Percentiles rank a stretch among this genome's conserved stretches.
Conservation (phyloP, 1,140 invertebrate genomes). For the Oreohelix idahoensis region DNA sequence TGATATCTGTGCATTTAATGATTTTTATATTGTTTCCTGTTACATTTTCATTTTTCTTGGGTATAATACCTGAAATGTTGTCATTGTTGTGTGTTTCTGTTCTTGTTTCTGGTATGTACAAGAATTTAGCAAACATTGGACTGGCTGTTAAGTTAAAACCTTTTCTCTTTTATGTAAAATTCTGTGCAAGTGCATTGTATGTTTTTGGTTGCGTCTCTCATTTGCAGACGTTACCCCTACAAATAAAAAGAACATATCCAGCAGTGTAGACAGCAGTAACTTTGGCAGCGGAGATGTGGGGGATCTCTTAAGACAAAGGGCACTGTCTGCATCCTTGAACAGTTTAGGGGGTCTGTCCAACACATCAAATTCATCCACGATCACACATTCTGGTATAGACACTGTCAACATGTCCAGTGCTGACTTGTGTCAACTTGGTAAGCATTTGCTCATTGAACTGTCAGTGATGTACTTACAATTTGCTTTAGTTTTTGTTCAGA, state of each 20-base stretch:
- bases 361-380: slow-evolving; percentile 59
- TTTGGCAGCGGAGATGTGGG: slow-evolving; percentile 40
- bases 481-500: not conserved
- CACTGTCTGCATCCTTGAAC: slow-evolving; percentile 58
- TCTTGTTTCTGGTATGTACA: no score
- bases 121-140: no score
- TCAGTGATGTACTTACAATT: not conserved
- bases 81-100: no score
- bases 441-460: slow-evolving; percentile 5
- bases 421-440: slow-evolving; percentile 71
- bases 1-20: no score
- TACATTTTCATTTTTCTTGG: no score
- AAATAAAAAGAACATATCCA: slow-evolving; percentile 8
- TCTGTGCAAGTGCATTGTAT: no score
- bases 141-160: no score
- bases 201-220: not conserved
- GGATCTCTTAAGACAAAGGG: slow-evolving; percentile 46
- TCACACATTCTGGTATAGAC: slow-evolving; percentile 59
- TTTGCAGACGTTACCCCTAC: not conserved
- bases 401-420: slow-evolving; percentile 61
- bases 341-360: slow-evolving; percentile 62
- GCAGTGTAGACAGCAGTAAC: slow-evolving; percentile 41
- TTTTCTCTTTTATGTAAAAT: no score
- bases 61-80: no score
- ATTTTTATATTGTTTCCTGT: no score